phyloP scores from a whole-genome alignment of 2,797 vertebrate genomes.

The Schizopygopsis malacanthus region DNA sequence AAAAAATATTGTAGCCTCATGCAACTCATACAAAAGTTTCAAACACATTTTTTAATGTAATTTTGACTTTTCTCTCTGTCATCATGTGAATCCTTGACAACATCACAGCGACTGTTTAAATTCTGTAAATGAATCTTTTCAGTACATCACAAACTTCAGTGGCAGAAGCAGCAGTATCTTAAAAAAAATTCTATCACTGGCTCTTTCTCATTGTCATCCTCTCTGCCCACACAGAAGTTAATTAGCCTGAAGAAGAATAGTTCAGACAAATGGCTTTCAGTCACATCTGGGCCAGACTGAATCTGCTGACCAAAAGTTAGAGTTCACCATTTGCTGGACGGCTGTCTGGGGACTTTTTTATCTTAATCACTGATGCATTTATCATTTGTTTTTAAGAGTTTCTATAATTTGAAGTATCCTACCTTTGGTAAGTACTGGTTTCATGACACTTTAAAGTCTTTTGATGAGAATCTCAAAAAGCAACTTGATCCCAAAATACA shows the following conservation, averaged over 20 bases:
- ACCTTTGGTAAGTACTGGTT: slow-evolving; percentile 69
- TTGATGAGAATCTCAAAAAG: slow-evolving; percentile 77
- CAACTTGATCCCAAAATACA: slow-evolving; percentile 71
- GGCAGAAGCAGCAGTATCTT: not conserved
- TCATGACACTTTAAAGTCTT: slow-evolving; percentile 77
- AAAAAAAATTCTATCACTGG: not conserved
- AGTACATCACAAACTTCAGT: not conserved
- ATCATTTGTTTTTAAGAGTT: slow-evolving; percentile 67
- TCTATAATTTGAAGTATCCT: slow-evolving; percentile 73
- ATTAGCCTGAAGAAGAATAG: slow-evolving; percentile 32
- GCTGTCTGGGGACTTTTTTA: not conserved
- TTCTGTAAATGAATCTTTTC: not conserved
- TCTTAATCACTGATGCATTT: not conserved
- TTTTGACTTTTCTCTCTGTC: not conserved
- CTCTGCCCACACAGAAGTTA: slow-evolving; percentile 20
- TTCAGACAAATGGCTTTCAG: slow-evolving; percentile 7
- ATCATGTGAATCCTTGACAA: not conserved
- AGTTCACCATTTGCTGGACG: slow-evolving; percentile 8
- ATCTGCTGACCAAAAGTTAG: slow-evolving; percentile 11
- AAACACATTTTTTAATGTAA: not conserved
- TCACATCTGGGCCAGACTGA: slow-evolving; percentile 19
- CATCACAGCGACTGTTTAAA: not conserved
- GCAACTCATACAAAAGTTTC: not conserved
- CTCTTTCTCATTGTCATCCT: slow-evolving; percentile 9
- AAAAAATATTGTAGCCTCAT: not conserved